A percentile compares a stretch with the other conserved stretches of the same genome.
phyloP scores from a whole-genome alignment of 2,113 vertebrate genomes.

The Cichladusa arquata region DNA sequence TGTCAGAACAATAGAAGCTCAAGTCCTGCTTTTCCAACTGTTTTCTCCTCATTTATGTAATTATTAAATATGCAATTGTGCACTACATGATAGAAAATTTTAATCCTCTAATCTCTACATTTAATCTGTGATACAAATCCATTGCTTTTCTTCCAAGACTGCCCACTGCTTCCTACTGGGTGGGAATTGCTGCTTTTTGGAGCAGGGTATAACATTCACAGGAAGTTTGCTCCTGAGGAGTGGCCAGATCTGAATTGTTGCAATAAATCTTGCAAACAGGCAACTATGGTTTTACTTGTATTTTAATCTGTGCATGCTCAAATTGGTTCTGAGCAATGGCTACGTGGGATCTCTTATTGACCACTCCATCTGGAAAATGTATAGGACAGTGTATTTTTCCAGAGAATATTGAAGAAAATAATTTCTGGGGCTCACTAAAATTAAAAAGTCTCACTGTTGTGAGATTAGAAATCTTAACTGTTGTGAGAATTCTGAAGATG shows the following conservation, averaged over 20 bases:
- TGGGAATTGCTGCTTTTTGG: background rate
- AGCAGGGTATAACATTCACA: background rate
- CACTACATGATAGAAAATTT: background rate
- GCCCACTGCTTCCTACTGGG: background rate
- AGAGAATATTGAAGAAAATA: background rate
- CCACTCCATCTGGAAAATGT: background rate
- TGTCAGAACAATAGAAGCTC: background rate
- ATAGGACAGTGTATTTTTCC: background rate
- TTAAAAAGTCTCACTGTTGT: background rate
- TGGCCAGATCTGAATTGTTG: background rate
- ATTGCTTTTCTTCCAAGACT: background rate
- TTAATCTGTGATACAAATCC: background rate
- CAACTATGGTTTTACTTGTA: background rate
- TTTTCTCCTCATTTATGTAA: background rate
- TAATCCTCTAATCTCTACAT: background rate
- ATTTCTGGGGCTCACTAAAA: background rate
- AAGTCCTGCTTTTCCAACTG: background rate
- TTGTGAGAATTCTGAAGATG: background rate
- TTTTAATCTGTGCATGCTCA: background rate
- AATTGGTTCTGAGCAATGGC: background rate
- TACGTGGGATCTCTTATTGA: rapidly evolving
- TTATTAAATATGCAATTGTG: background rate
- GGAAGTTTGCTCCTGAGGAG: background rate
- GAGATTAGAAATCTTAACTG: background rate
- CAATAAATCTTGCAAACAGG: background rate